Evolutionary conservation across 2,113 vertebrate species (phyloP), one percentile per base, ranked within the genome.

Genomic region (Dolichotis patagonum): DNA sequence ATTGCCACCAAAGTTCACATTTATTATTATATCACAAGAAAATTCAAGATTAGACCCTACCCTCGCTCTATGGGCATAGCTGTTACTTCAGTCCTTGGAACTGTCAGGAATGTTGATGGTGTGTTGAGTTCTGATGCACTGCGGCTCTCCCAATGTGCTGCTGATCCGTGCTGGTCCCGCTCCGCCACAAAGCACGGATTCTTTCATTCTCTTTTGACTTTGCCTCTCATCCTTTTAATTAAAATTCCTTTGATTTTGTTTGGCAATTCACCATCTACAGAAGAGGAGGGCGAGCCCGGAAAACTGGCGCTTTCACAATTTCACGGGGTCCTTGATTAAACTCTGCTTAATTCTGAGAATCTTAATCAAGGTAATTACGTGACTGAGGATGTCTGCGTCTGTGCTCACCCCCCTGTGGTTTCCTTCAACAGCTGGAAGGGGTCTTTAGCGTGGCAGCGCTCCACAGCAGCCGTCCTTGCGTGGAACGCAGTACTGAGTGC

Each of bases 291-390:
- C 24, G 43, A 97, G 85, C 78, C n/a, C 62, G 94, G 84, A 96
- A 98, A 98, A 96, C 93, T 56, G 95, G 49, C n/a, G 0, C 94
- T 95, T 46, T 94, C 95, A 92, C 54, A 80, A 71, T 94, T 97
- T 96, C 95, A 91, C 58, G 71, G 62, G 88, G 90, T 69, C 28
- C 92, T 88, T 95, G 88, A 97, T 97, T 96, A 98, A 97, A 22
- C 12, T 96, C 80, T 16, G 9, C 96, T 95, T 54, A 97, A 96
- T 93, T 73, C 90, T 81, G 94, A 96, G 94, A 94, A 97, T 96
- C 96, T 98, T 94, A 97, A 98, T 96, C 82, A 97, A 97, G 85
- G 63, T 41, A 97, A 83, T 97, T 98, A 96, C 49, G 91, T 65
- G 63, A 82, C 52, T 56, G 28, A 83, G 63, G 26, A 60, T 93